Conservation (phyloP, 2,113 vertebrate genomes). For the Tachysurus vachellii region DNA sequence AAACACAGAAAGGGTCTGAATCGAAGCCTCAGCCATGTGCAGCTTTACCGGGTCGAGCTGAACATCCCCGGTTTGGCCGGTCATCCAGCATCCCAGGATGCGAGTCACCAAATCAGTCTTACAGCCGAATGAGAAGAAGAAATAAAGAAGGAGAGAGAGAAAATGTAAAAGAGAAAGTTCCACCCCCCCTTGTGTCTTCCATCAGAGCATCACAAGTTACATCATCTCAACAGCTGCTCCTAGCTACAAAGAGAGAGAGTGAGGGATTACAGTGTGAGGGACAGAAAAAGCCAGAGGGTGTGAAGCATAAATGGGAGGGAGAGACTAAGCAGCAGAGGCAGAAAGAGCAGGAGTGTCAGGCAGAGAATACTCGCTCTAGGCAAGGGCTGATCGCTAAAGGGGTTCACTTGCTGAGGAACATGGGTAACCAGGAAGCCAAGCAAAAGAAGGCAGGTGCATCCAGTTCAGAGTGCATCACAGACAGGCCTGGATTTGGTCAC, state of each 20-base stretch:
- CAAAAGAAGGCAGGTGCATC: slow-evolving; percentile 78
- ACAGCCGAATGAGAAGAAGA: slow-evolving; percentile 73
- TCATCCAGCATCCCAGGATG: slow-evolving; percentile 82
- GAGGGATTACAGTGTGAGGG: slow-evolving; percentile 65
- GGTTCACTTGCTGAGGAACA: slow-evolving; percentile 73
- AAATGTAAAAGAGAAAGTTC: slow-evolving; percentile 66
- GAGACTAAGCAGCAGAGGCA: slow-evolving; percentile 45
- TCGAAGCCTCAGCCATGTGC: slow-evolving; percentile 61
- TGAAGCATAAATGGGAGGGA: slow-evolving; percentile 52
- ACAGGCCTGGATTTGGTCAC: slow-evolving; percentile 70
- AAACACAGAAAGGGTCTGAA: slow-evolving; percentile 55
- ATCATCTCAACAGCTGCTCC: slow-evolving; percentile 65
- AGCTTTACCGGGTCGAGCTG: slow-evolving; percentile 68
- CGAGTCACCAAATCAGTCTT: slow-evolving; percentile 76
- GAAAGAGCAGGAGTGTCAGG: slow-evolving; percentile 34
- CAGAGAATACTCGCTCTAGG: slow-evolving; percentile 40
- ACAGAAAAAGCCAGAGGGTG: slow-evolving; percentile 44
- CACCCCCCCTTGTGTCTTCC: slow-evolving; percentile 57
- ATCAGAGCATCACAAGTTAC: slow-evolving; percentile 66
- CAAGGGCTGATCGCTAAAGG: slow-evolving; percentile 79
- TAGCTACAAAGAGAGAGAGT: slow-evolving; percentile 58
- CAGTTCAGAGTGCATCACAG: slow-evolving; percentile 66
- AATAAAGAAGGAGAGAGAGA: slow-evolving; percentile 59
- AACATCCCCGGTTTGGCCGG: slow-evolving; percentile 78
- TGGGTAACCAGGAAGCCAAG: slow-evolving; percentile 96